A percentile compares a stretch with the other conserved stretches of the same genome.
These are phyloP conservation scores for Calliscelio sp. DNA, from an alignment of 2,888 invertebrate species.

Conservation along the genomic window DNA sequence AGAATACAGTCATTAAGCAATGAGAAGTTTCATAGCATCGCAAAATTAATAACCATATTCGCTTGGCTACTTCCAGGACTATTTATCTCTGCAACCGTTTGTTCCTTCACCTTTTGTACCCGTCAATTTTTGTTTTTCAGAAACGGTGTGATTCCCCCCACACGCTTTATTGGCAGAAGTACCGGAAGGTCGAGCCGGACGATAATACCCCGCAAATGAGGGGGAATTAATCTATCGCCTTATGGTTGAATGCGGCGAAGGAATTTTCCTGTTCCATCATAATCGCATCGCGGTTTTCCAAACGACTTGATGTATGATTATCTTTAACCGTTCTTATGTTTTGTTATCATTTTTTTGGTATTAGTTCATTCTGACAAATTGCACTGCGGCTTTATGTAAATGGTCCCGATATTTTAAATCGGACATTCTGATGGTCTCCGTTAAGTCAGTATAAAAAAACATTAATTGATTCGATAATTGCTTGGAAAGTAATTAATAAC, in stretches of 20 bases:
- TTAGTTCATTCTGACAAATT: constrained; percentile 52
- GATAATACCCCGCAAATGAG: constrained; percentile 78
- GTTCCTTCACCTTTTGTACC: constrained; percentile 60
- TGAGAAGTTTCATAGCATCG: constrained; percentile 17
- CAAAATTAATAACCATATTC: constrained; percentile 56
- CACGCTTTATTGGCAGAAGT: constrained; percentile 75
- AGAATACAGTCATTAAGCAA: constrained; percentile 36
- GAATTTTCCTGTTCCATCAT: constrained; percentile 72
- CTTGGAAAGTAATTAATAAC: constrained; percentile 43
- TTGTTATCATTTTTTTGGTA: constrained; percentile 53
- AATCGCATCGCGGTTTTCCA: constrained; percentile 68
- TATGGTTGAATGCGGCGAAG: constrained; percentile 65
- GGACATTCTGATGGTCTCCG: no score
- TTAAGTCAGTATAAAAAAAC: constrained; percentile 2
- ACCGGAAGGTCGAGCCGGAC: constrained; percentile 75
- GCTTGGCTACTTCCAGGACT: constrained; percentile 47
- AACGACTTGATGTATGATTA: constrained; percentile 62
- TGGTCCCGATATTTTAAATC: constrained; percentile 15
- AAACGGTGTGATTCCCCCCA: constrained; percentile 65
- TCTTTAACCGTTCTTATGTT: constrained; percentile 59
- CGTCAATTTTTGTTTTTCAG: constrained; percentile 47
- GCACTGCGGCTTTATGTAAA: constrained; percentile 16
- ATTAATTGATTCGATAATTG: constrained; percentile 50
- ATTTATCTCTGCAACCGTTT: constrained; percentile 60
- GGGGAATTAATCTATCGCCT: constrained; percentile 77